phyloP scores from a whole-genome alignment of 35 echinoderm and acorn worm genomes.

The Lytechinus pictus region DNA sequence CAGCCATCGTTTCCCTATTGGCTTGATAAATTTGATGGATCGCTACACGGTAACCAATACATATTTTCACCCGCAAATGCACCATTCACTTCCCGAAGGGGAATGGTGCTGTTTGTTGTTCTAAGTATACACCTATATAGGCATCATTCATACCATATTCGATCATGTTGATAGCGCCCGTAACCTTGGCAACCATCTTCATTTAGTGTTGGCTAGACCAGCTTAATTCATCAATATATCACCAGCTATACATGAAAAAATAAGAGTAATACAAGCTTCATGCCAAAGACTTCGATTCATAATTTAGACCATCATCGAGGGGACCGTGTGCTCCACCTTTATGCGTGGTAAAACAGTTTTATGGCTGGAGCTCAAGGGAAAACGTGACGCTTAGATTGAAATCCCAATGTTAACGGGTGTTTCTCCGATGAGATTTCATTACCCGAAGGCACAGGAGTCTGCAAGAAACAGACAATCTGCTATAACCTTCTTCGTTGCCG shows the following conservation, averaged over 20 bases:
- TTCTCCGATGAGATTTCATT: neutral
- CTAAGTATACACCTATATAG: neutral
- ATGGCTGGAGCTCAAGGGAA: neutral
- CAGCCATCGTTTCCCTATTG: neutral
- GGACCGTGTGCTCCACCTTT: neutral
- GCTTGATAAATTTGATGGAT: neutral
- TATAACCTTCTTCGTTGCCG: neutral
- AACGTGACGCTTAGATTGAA: neutral
- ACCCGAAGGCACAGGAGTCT: neutral
- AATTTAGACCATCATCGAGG: neutral
- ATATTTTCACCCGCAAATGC: neutral
- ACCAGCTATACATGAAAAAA: neutral
- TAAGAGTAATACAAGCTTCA: neutral
- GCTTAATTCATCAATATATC: neutral
- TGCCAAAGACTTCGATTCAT: neutral
- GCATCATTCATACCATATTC: neutral
- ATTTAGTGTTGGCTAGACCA: neutral
- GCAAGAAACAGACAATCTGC: neutral
- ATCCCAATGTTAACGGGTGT: neutral
- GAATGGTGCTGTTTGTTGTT: neutral
- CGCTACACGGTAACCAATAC: neutral
- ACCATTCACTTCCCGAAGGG: neutral
- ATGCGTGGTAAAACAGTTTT: neutral
- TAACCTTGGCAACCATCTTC: neutral
- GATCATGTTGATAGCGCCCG: neutral